These are phyloP conservation scores for Ennomos erosarius DNA, from an alignment of 2,888 invertebrate species.

Conservation along the genomic window DNA sequence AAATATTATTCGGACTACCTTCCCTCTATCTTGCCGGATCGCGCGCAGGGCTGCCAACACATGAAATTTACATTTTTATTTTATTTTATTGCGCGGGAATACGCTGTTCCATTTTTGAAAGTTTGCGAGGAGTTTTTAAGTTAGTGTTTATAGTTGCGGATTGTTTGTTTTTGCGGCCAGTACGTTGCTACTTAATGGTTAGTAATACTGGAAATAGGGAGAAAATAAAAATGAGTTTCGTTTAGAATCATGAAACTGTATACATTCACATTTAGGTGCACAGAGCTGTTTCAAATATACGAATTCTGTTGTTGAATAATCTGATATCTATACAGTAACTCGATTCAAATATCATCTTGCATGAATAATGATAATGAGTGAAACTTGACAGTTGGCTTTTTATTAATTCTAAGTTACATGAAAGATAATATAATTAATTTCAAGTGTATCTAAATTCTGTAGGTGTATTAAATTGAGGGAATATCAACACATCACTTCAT, in stretches of 20 bases:
- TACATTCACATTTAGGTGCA: too few species aligned
- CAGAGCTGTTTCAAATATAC: too few species aligned
- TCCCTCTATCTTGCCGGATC: conserved; percentile 70
- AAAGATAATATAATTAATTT: too few species aligned
- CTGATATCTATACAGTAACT: too few species aligned
- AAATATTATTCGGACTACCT: conserved; percentile 84
- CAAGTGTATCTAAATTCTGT: too few species aligned
- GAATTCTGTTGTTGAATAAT: too few species aligned
- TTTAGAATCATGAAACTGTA: neutral
- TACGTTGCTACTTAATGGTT: conserved; percentile 15
- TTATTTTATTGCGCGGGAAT: conserved; percentile 58
- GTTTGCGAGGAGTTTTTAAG: conserved; percentile 49
- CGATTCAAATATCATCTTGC: too few species aligned
- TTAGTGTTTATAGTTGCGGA: conserved; percentile 49
- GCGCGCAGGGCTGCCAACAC: conserved; percentile 70
- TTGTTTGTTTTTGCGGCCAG: conserved; percentile 47
- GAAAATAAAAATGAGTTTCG: conserved; percentile 1
- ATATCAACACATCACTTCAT: too few species aligned
- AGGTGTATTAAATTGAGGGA: too few species aligned
- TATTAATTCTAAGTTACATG: too few species aligned
- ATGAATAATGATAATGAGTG: too few species aligned
- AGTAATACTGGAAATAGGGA: conserved; percentile 13
- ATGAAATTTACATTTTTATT: conserved; percentile 73
- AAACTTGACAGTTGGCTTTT: too few species aligned
- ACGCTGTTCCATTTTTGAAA: conserved; percentile 48